A percentile compares a stretch with the other conserved stretches of the same genome.
Conservation (phyloP, 2,797 vertebrate genomes). For the Tachyglossus aculeatus region DNA sequence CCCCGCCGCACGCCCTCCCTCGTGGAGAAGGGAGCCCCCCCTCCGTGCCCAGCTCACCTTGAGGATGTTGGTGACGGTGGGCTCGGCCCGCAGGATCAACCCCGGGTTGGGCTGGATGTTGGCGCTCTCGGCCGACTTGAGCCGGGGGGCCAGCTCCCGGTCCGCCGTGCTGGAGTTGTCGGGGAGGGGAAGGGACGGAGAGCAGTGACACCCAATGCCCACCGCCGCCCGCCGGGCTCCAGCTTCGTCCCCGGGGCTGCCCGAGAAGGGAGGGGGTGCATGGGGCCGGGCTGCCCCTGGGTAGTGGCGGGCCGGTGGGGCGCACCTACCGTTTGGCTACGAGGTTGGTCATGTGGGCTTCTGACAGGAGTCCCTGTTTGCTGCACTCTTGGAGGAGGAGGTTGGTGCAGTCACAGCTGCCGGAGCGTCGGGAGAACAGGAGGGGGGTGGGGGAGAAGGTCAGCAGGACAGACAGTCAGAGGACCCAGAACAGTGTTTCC, state of each 20-base stretch:
- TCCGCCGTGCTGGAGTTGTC: slow-evolving; percentile 77
- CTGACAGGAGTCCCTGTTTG: slow-evolving; percentile 92
- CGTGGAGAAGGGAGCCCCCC: background rate
- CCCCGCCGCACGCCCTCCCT: too few species aligned
- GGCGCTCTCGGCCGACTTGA: slow-evolving; percentile 92
- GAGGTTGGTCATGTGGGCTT: slow-evolving; percentile 83
- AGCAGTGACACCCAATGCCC: background rate
- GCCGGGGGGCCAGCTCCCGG: slow-evolving; percentile 87
- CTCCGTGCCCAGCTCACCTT: slow-evolving; percentile 86
- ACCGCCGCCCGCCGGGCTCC: background rate
- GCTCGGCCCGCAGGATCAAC: slow-evolving; percentile 94
- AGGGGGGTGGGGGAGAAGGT: background rate
- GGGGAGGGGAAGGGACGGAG: background rate
- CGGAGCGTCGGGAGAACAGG: background rate
- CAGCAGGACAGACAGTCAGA: too few species aligned
- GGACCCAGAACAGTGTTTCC: too few species aligned
- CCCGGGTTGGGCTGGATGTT: slow-evolving; percentile 97
- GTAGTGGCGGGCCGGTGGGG: background rate
- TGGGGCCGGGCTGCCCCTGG: background rate
- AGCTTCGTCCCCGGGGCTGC: background rate
- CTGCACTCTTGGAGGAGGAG: slow-evolving; percentile 94
- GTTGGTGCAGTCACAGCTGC: slow-evolving; percentile 91
- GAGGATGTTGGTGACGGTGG: slow-evolving; percentile 97
- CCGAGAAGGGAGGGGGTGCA: background rate
- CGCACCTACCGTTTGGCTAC: slow-evolving; percentile 87